phyloP scores from a whole-genome alignment of 1,140 invertebrate species.

The Pentalonia nigronervosa region DNA sequence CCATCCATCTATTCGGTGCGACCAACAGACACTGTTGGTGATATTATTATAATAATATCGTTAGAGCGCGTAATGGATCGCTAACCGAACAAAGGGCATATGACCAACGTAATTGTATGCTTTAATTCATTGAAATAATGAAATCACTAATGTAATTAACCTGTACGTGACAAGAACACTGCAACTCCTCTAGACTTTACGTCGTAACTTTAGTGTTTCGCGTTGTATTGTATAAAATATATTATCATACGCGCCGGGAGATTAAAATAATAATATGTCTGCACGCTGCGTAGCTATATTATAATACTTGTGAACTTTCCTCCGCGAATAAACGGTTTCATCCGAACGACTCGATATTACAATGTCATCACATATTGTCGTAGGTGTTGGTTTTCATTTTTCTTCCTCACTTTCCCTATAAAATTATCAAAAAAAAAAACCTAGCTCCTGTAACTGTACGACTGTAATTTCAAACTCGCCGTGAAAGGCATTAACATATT shows the following conservation, averaged over 20 bases:
- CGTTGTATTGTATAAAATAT: background rate
- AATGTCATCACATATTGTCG: too few relatives aligned
- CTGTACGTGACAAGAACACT: constrained; percentile 7
- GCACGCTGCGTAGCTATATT: too few relatives aligned
- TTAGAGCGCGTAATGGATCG: background rate
- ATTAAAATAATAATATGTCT: background rate
- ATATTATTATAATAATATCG: background rate
- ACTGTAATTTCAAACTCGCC: too few relatives aligned
- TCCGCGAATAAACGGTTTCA: too few relatives aligned
- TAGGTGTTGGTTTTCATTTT: too few relatives aligned
- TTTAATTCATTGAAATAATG: background rate
- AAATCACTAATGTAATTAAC: constrained; percentile 27
- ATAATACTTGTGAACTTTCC: too few relatives aligned
- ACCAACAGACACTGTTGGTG: background rate
- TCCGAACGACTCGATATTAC: too few relatives aligned
- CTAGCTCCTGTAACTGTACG: too few relatives aligned
- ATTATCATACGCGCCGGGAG: background rate
- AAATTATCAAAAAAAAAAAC: background rate
- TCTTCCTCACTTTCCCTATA: background rate
- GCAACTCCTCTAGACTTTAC: background rate
- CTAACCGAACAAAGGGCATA: background rate
- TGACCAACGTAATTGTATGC: background rate
- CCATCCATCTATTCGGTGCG: background rate
- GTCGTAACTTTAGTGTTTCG: background rate
- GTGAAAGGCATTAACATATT: background rate